Evolutionary conservation across 2,797 vertebrate genomes (phyloP), one percentile per base, ranked within the genome.

Genomic region (Cynodonichthys magdalenae): DNA sequence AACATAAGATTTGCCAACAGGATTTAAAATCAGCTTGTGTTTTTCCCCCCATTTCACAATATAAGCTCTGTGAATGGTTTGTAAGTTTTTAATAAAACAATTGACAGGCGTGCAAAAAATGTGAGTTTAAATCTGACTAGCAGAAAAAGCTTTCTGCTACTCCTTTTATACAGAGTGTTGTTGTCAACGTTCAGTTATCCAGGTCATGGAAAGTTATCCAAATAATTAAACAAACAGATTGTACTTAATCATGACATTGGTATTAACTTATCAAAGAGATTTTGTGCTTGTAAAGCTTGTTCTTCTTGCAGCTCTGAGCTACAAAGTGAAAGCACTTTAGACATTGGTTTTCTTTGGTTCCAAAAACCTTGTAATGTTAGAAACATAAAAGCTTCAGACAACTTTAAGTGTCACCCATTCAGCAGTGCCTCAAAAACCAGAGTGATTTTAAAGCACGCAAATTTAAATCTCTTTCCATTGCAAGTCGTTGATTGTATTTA

Each of bases 1-100:
- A 78, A 85, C 63, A 78, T 68, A 47, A 66, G 17, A 66, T 71
- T 73, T 73, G 12, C 28, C 69, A 81, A 80, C 15, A 69, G 59
- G 55, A 75, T 77, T 80, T 70, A 59, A 66, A 44, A 71, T 66
- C 64, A 53, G 62, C 29, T 19, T 3, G 2, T 49, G 52, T 50
- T 44, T 53, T 24, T 12, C 3, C 24, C 24, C 24, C 7, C 2
- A 53, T 59, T 69, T 63, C 47, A 53, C 24, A 59, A 80, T 56
- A 52, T 74, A 80, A 59, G 53, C 47, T 50, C 36, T 10, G 58
- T 29, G 24, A 45, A 71, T 69, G 15, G 42, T 53, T 75, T 6
- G 14, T 39, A 15, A 29, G 18, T 34, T 19, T 63, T 66, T 7
- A 49, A 53, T 50, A 14, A 15, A 59, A 59, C 42, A 14, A 18